Conservation (phyloP, 2,888 invertebrate genomes). For the Oligia fasciuncula region DNA sequence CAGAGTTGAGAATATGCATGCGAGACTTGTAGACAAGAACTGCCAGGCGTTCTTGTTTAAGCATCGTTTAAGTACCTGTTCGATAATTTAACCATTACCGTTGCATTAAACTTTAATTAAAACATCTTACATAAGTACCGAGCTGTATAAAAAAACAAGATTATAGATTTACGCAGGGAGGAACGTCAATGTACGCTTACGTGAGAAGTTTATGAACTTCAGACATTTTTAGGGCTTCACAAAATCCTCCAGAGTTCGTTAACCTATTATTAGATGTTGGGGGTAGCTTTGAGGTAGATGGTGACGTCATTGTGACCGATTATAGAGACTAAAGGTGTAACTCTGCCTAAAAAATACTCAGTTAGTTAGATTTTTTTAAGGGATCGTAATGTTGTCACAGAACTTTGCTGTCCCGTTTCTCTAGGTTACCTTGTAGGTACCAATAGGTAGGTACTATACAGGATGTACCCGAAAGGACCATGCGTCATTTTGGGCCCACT, state of each 20-base stretch:
- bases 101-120: neutral
- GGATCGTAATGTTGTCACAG: neutral
- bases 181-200: conserved; percentile 27
- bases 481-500: too few relatives aligned
- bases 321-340: neutral
- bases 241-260: conserved; percentile 59
- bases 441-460: neutral
- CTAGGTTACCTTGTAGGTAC: neutral
- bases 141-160: conserved; percentile 53
- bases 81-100: neutral
- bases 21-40: neutral
- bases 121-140: neutral
- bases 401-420: neutral
- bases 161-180: conserved; percentile 42
- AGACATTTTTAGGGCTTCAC: conserved; percentile 57
- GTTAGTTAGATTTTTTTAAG: neutral
- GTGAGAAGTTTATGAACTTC: conserved; percentile 53
- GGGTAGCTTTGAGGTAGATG: conserved; percentile 19
- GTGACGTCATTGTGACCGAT: conserved; percentile 36
- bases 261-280: conserved; percentile 36
- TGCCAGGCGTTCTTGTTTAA: neutral
- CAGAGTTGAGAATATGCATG: neutral
- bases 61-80: too few relatives aligned
- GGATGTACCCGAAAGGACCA: neutral
- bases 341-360: neutral